A percentile compares a stretch with the other conserved stretches of the same genome.
Conservation (phyloP, 2,888 invertebrate genomes). For the Brassicogethes aeneus region DNA sequence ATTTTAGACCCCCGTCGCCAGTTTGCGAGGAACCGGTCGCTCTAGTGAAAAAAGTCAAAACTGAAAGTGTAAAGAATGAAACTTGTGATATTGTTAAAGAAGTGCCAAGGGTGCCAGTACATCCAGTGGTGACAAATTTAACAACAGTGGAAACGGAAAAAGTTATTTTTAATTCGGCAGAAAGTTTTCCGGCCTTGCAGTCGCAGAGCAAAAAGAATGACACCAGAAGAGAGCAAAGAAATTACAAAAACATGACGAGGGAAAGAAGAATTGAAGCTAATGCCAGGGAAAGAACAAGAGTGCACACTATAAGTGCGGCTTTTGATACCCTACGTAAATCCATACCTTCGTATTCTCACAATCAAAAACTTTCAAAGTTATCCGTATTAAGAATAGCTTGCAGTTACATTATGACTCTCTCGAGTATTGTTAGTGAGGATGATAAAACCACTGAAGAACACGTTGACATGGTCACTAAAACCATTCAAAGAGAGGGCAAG, state of each 20-base stretch:
- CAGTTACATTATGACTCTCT: conserved; percentile 83
- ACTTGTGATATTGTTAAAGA: conserved; percentile 11
- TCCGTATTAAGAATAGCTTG: conserved; percentile 89
- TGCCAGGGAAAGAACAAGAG: conserved; percentile 83
- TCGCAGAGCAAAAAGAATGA: conserved; percentile 11
- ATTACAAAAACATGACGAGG: conserved; percentile 93
- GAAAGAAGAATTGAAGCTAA: conserved; percentile 91
- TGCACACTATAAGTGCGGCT: conserved; percentile 92
- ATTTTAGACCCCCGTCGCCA: conserved; percentile 35
- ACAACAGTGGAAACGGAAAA: conserved; percentile 29
- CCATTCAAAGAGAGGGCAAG: conserved; percentile 88
- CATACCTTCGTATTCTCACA: conserved; percentile 86
- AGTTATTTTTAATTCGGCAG: conserved; percentile 27
- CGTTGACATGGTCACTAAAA: conserved; percentile 80
- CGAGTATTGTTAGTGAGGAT: conserved; percentile 63
- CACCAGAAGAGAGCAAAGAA: conserved; percentile 55
- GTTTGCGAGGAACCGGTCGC: conserved; percentile 25
- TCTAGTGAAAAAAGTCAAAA: conserved; percentile 24
- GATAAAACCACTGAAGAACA: conserved; percentile 56
- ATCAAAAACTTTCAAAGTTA: conserved; percentile 87
- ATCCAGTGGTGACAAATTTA: conserved; percentile 26
- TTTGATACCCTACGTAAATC: conserved; percentile 80
- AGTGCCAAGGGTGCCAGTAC: conserved; percentile 27
- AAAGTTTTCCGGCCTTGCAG: conserved; percentile 30
- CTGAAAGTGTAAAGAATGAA: conserved; percentile 9